Evolutionary conservation across 2,113 vertebrate genomes (phyloP).

Genomic region (Blennius ocellaris): DNA sequence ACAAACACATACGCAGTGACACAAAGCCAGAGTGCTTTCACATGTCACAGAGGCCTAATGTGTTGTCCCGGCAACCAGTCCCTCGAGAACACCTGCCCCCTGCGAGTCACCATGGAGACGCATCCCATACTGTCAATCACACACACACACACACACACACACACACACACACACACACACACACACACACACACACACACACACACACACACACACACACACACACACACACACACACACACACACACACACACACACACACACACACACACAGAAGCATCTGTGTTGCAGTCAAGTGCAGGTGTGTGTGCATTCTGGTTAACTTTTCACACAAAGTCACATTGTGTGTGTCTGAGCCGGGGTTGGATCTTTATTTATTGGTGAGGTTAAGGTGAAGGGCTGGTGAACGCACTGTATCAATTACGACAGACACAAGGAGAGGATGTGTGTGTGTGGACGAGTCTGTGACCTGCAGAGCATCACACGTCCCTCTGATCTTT

Average conservation of each 20-base stretch:
- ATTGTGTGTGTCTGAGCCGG: not conserved
- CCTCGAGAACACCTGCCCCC: constrained; percentile 62
- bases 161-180: constrained; percentile 28
- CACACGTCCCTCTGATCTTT: constrained; percentile 29
- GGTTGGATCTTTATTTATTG: not conserved
- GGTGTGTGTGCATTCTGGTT: not conserved
- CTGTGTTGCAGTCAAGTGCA: not conserved
- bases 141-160: constrained; percentile 45
- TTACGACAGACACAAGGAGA: not conserved
- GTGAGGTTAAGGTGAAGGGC: not conserved
- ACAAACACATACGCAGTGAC: constrained; percentile 1
- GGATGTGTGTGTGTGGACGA: constrained; percentile 4
- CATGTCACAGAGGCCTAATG: constrained; percentile 66
- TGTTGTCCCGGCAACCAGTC: constrained; percentile 57
- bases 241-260: constrained; percentile 40
- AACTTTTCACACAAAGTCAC: not conserved
- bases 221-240: constrained; percentile 47
- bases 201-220: constrained; percentile 35
- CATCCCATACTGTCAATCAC: constrained; percentile 59
- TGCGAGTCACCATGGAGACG: constrained; percentile 43
- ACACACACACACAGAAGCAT: constrained; percentile 22
- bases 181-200: constrained; percentile 45
- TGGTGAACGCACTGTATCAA: not conserved
- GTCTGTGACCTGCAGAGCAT: constrained; percentile 4
- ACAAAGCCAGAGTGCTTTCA: constrained; percentile 51